Percentiles rank a stretch among this genome's conserved stretches.
These are phyloP conservation scores for Acipenser ruthenus DNA, from an alignment of 2,797 vertebrate species.

Conservation along the genomic window DNA sequence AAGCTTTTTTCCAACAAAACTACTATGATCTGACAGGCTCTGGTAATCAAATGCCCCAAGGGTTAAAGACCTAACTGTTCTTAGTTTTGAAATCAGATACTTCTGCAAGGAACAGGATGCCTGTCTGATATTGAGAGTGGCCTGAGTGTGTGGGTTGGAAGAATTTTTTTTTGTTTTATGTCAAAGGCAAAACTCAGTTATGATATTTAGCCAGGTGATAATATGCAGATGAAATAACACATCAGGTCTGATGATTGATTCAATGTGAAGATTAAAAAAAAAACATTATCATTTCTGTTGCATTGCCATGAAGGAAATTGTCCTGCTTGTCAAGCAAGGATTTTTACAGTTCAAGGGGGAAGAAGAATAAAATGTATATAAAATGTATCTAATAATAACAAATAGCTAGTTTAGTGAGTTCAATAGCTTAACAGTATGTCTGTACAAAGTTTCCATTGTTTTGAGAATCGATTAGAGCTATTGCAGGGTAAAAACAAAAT, in stretches of 20 bases:
- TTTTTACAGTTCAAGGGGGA: no score
- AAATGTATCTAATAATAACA: no score
- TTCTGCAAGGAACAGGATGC: neutral
- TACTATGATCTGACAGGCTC: neutral
- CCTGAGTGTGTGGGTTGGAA: conserved; percentile 19
- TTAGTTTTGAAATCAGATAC: conserved; percentile 12
- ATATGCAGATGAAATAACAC: conserved; percentile 18
- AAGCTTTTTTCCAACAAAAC: conserved; percentile 2
- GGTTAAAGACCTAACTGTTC: conserved; percentile 8
- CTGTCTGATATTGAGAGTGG: conserved; percentile 22
- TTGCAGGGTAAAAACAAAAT: conserved; percentile 3
- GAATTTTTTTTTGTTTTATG: conserved; percentile 38
- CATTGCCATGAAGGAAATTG: no score
- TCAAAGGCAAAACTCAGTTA: conserved; percentile 28
- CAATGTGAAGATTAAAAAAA: neutral
- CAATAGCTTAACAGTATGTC: no score
- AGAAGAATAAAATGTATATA: no score
- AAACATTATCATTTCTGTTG: no score
- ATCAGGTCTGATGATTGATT: conserved; percentile 6
- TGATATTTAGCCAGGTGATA: conserved; percentile 24
- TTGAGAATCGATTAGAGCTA: conserved; percentile 16
- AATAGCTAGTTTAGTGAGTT: no score
- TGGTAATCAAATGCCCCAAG: conserved; percentile 11
- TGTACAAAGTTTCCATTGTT: neutral
- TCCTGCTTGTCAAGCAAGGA: no score